Evolutionary conservation across 1,140 invertebrate genomes (phyloP).

Genomic region (Marisa cornuarietis): DNA sequence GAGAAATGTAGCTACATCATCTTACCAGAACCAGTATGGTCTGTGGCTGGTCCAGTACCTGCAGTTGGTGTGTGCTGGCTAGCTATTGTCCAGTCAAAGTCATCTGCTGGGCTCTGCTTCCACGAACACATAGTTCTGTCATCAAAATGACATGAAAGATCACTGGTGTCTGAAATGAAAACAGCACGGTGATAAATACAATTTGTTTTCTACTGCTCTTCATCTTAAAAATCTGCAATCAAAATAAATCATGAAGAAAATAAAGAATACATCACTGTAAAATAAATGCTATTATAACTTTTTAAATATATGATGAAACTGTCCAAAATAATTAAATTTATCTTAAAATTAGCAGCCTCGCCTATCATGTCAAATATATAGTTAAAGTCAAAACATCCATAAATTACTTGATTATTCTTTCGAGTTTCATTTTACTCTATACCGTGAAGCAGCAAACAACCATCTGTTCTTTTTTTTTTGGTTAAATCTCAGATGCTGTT

Average conservation of each 20-base stretch:
- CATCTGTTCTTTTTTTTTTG: no score
- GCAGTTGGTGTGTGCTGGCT: constrained; percentile 40
- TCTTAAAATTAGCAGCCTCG: constrained; percentile 40
- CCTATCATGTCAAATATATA: neutral
- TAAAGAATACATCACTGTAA: no score
- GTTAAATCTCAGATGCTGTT: no score
- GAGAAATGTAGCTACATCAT: neutral
- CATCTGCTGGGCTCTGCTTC: constrained; percentile 45
- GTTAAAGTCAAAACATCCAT: no score
- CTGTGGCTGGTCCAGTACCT: constrained; percentile 53
- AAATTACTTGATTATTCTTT: neutral
- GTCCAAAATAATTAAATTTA: constrained; percentile 33
- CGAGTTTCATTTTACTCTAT: constrained; percentile 29
- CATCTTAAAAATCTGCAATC: no score
- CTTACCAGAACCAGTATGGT: constrained; percentile 45
- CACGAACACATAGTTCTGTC: constrained; percentile 48
- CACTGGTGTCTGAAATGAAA: constrained; percentile 35
- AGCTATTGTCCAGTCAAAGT: constrained; percentile 55
- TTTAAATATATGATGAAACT: neutral
- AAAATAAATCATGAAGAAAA: no score
- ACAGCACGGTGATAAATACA: no score
- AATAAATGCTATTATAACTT: no score
- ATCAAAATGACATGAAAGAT: constrained; percentile 50
- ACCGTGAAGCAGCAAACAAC: neutral
- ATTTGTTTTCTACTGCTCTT: no score